These are phyloP conservation scores for Sebastes miniatus DNA, from an alignment of 2,797 vertebrate genomes.

Conservation along the genomic window DNA sequence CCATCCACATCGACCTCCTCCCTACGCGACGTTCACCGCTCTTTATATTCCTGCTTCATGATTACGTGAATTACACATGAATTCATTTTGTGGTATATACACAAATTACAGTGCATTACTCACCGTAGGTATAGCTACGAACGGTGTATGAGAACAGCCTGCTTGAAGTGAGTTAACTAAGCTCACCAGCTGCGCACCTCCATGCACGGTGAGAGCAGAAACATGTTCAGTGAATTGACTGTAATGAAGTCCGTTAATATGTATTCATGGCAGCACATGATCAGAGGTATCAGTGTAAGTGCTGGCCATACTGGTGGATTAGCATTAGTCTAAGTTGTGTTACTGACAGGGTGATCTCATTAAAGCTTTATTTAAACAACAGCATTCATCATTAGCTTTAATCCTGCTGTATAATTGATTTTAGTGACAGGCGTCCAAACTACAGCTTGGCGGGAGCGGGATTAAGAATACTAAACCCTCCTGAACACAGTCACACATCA, in stretches of 20 bases:
- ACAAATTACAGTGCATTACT: no score
- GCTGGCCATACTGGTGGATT: conserved; percentile 5
- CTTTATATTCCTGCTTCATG: no score
- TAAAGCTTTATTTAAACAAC: conserved; percentile 17
- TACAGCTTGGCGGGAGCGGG: neutral
- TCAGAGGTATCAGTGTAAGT: neutral
- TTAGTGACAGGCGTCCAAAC: neutral
- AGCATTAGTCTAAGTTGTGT: neutral
- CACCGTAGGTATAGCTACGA: no score
- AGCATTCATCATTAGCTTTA: conserved; percentile 4
- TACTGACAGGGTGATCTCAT: conserved; percentile 12
- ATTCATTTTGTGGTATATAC: no score
- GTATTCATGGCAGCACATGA: neutral
- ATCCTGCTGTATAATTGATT: conserved; percentile 13
- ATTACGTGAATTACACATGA: no score
- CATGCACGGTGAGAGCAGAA: neutral
- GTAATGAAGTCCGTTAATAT: neutral
- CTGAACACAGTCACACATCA: neutral
- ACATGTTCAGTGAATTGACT: neutral
- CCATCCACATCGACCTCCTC: no score
- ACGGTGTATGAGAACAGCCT: no score
- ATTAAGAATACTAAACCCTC: neutral
- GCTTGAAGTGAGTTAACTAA: neutral
- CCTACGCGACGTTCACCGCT: accelerated
- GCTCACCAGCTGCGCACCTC: neutral